A percentile compares a stretch with the other conserved stretches of the same genome.
Conservation (phyloP, 1,140 invertebrate species). For the Lordiphosa stackelbergi region DNA sequence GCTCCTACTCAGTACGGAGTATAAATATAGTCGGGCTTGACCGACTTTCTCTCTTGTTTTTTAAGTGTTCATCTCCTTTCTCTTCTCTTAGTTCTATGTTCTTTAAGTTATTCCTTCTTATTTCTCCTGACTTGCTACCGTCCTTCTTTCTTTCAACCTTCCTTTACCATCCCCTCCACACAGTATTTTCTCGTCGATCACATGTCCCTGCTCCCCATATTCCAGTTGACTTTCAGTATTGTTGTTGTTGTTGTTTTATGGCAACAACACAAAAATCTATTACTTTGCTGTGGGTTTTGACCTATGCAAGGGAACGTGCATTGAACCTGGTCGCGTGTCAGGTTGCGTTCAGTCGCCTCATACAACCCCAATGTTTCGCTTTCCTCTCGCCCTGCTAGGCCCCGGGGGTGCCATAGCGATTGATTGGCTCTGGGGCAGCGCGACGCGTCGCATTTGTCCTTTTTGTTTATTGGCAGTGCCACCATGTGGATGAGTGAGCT, state of each 20-base stretch:
- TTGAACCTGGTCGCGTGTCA: conserved; percentile 74
- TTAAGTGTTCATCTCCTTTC: too few species aligned
- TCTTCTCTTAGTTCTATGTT: too few species aligned
- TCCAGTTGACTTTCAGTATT: conserved; percentile 3
- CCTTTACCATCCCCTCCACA: background rate
- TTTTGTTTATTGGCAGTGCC: conserved; percentile 60
- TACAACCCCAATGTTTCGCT: conserved; percentile 1
- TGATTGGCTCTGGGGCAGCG: conserved; percentile 71
- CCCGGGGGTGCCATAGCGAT: conserved; percentile 72
- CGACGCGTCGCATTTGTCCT: conserved; percentile 68
- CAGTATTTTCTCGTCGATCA: background rate
- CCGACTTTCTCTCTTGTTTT: too few species aligned
- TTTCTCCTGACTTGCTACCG: too few species aligned
- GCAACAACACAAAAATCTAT: conserved; percentile 55
- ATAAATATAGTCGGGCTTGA: too few species aligned
- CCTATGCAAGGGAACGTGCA: conserved; percentile 56
- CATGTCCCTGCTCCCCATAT: background rate
- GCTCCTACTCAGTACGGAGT: too few species aligned
- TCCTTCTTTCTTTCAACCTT: too few species aligned
- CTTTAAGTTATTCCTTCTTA: too few species aligned
- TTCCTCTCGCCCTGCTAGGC: background rate
- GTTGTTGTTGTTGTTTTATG: conserved; percentile 10
- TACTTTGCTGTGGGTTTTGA: conserved; percentile 58
- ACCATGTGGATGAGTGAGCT: conserved; percentile 28
- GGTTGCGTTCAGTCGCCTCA: conserved; percentile 65